Evolutionary conservation across 2,888 invertebrate genomes (phyloP).

Genomic region (Erpobdella octoculata): DNA sequence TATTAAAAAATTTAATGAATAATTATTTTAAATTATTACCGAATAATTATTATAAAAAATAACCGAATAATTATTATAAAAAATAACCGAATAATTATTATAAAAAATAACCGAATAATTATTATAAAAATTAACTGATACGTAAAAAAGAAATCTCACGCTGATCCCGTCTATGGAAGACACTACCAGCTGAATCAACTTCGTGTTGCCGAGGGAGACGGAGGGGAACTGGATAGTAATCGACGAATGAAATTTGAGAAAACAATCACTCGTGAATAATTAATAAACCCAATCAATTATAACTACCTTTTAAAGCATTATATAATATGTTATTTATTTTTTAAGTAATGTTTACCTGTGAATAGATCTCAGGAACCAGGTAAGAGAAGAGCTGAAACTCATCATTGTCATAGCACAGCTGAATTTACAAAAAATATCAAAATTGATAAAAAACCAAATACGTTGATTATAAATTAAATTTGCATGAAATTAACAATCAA

Average conservation of each 20-base stretch:
- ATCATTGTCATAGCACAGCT: slow-evolving; percentile 79
- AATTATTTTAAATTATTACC: not conserved
- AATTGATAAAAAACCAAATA: slow-evolving; percentile 9
- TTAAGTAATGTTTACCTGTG: slow-evolving; percentile 59
- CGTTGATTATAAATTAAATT: not conserved
- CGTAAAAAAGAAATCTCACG: slow-evolving; percentile 37
- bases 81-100: not conserved
- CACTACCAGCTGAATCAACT: slow-evolving; percentile 78
- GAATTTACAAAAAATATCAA: slow-evolving; percentile 27
- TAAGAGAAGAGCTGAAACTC: slow-evolving; percentile 73
- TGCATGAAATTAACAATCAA: not conserved
- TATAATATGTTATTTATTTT: too few species aligned
- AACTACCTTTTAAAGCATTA: not conserved
- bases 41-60: not conserved
- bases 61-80: not conserved
- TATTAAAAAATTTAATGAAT: not conserved
- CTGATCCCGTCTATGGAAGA: slow-evolving; percentile 75
- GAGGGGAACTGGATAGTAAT: slow-evolving; percentile 74
- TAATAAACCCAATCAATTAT: not conserved
- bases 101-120: not conserved
- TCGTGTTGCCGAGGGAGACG: slow-evolving; percentile 76
- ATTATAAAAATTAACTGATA: not conserved
- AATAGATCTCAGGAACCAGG: slow-evolving; percentile 83
- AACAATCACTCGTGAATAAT: slow-evolving; percentile 19
- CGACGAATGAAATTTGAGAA: too few species aligned